phyloP scores from a whole-genome alignment of 1,140 invertebrate species.

The Geopemphigus sp. region DNA sequence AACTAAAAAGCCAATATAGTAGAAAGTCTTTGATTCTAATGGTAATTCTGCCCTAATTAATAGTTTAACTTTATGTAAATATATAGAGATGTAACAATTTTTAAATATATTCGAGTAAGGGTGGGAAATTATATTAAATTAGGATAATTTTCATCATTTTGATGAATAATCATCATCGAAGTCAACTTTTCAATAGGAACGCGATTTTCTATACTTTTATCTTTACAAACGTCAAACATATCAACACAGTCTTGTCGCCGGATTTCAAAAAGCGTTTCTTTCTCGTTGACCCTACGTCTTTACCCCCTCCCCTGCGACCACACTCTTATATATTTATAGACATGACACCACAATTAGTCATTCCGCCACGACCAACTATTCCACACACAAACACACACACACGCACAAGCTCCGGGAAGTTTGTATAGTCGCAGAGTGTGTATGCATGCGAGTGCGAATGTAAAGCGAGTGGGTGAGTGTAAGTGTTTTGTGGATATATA shows the following conservation, averaged over 20 bases:
- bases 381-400: neutral
- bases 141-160: too few relatives aligned
- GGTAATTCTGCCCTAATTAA: too few relatives aligned
- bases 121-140: too few relatives aligned
- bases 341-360: constrained; percentile 52
- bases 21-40: too few relatives aligned
- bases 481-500: neutral
- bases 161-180: neutral
- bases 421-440: neutral
- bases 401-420: neutral
- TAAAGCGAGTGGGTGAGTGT: too few relatives aligned
- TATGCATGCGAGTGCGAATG: neutral
- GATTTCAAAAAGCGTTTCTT: neutral
- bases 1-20: too few relatives aligned
- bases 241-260: neutral
- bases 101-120: too few relatives aligned
- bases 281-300: too few relatives aligned
- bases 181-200: neutral
- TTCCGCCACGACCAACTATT: constrained; percentile 41
- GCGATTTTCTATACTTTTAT: neutral
- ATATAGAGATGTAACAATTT: too few relatives aligned
- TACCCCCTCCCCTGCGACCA: neutral
- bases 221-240: neutral
- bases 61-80: too few relatives aligned
- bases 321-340: constrained; percentile 38